Percentiles rank a stretch among this genome's conserved stretches.
Evolutionary conservation across 2,888 invertebrate species (phyloP).

Genomic region (Clistopyga incitator): DNA sequence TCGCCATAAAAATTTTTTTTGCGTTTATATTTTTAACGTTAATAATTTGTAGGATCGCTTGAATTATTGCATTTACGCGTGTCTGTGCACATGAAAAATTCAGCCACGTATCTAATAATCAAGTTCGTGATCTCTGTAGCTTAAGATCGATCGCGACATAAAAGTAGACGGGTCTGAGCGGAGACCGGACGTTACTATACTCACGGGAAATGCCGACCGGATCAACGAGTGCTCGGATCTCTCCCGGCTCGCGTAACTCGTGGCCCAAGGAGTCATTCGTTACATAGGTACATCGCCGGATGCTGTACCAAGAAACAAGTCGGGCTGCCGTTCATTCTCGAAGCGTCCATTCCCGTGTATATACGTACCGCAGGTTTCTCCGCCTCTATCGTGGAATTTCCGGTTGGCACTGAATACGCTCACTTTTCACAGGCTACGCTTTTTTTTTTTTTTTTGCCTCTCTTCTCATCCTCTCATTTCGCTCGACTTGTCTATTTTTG

Average conservation of each 20-base stretch:
- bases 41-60: neutral
- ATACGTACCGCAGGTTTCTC: conserved; percentile 18
- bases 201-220: conserved; percentile 14
- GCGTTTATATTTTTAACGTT: neutral
- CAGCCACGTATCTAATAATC: neutral
- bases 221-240: conserved; percentile 21
- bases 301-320: conserved; percentile 34
- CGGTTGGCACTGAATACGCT: conserved; percentile 5
- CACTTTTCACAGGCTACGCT: neutral
- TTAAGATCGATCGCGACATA: neutral
- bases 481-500: conserved; percentile 6
- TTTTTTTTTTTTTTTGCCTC: conserved; percentile 7
- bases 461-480: neutral
- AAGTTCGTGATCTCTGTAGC: no score
- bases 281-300: conserved; percentile 9
- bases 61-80: neutral
- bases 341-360: conserved; percentile 6
- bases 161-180: conserved; percentile 28
- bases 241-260: conserved; percentile 16
- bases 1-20: neutral
- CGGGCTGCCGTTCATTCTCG: conserved; percentile 16
- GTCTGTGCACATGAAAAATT: neutral
- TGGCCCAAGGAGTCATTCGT: conserved; percentile 14
- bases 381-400: conserved; percentile 22
- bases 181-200: conserved; percentile 44